Percentiles rank a stretch among this genome's conserved stretches.
These are phyloP conservation scores for Steatornis caripensis DNA, from an alignment of 2,113 vertebrate species.

Conservation along the genomic window DNA sequence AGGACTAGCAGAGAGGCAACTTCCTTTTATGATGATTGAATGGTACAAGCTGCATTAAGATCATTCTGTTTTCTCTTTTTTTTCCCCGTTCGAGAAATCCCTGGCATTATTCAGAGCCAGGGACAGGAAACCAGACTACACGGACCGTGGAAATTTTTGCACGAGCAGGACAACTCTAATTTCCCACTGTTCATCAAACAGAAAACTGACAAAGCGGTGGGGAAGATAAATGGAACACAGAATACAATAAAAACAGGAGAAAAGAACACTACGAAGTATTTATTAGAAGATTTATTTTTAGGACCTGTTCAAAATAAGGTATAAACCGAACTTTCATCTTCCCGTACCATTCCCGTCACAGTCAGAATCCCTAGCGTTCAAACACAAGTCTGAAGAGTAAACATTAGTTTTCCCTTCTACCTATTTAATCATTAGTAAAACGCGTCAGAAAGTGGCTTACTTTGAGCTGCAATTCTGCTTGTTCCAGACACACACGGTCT, in stretches of 20 bases:
- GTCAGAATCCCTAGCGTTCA: not conserved
- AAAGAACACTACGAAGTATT: not conserved
- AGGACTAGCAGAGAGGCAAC: not conserved
- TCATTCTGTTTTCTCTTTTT: not conserved
- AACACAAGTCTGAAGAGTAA: not conserved
- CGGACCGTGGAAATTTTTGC: not conserved
- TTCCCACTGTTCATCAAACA: not conserved
- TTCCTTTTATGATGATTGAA: not conserved
- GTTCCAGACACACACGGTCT: not conserved
- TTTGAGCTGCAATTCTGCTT: not conserved
- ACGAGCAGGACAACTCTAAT: not conserved
- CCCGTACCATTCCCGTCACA: not conserved
- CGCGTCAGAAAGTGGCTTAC: not conserved
- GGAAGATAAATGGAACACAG: not conserved
- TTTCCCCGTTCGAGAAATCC: not conserved
- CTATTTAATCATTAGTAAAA: slow-evolving; percentile 56
- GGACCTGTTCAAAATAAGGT: not conserved
- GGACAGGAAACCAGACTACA: not conserved
- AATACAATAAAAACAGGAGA: not conserved
- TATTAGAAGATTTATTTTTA: not conserved
- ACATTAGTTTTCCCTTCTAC: not conserved
- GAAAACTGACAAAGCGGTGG: not conserved
- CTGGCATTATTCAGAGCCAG: not conserved
- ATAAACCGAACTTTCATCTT: not conserved
- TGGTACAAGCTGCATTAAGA: not conserved